These are phyloP conservation scores for Triplophysa siluroides DNA, from an alignment of 2,113 vertebrate species.

Conservation along the genomic window DNA sequence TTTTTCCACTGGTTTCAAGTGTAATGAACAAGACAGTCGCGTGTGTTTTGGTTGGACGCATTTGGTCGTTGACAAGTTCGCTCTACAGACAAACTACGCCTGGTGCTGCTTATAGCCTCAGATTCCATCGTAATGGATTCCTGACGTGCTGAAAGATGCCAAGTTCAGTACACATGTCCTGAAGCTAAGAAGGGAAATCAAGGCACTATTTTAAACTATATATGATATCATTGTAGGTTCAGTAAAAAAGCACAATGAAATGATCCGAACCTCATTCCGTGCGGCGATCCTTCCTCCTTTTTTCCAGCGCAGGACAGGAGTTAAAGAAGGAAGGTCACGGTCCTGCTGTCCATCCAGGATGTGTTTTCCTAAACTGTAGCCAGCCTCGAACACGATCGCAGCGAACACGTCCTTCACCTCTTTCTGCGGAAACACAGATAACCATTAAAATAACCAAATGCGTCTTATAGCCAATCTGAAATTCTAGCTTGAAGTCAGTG, in stretches of 20 bases:
- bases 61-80: slow-evolving; percentile 8
- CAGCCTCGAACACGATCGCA: slow-evolving; percentile 88
- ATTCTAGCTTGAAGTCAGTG: neutral
- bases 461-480: neutral
- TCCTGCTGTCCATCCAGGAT: slow-evolving; percentile 67
- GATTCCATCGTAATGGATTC: slow-evolving; percentile 55
- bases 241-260: slow-evolving; percentile 4
- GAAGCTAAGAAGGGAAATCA: slow-evolving; percentile 57
- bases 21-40: neutral
- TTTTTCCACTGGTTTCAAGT: neutral
- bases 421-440: slow-evolving; percentile 77
- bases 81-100: neutral
- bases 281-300: slow-evolving; percentile 89
- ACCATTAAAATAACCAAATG: slow-evolving; percentile 27
- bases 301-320: slow-evolving; percentile 91
- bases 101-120: slow-evolving; percentile 27
- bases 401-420: slow-evolving; percentile 94
- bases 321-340: slow-evolving; percentile 82
- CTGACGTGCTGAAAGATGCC: slow-evolving; percentile 56
- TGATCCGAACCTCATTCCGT: slow-evolving; percentile 85
- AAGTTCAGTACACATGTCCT: slow-evolving; percentile 45
- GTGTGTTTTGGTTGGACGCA: slow-evolving; percentile 19
- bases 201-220: slow-evolving; percentile 40
- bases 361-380: slow-evolving; percentile 85
- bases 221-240: slow-evolving; percentile 26